Evolutionary conservation across 1,140 invertebrate genomes (phyloP).

Genomic region (Listronotus bonariensis): DNA sequence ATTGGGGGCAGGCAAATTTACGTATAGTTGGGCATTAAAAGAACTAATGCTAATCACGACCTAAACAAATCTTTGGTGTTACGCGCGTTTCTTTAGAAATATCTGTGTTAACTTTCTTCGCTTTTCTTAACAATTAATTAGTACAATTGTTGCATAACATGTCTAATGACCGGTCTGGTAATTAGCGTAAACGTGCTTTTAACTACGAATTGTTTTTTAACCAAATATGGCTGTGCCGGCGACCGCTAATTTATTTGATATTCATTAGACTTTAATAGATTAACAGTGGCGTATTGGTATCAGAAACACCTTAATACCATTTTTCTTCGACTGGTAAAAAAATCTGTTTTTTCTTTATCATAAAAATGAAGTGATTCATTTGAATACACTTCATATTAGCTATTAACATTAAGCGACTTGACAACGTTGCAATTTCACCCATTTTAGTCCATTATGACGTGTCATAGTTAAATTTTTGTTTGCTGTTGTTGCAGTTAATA

Average conservation of each 20-base stretch:
- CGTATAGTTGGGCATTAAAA: too few species aligned
- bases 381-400: too few species aligned
- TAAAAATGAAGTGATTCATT: too few species aligned
- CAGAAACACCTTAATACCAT: too few species aligned
- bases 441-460: too few species aligned
- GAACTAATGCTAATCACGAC: not conserved
- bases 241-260: slow-evolving; percentile 40
- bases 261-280: slow-evolving; percentile 35
- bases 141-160: slow-evolving; percentile 35
- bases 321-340: too few species aligned
- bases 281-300: slow-evolving; percentile 7
- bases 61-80: not conserved
- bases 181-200: slow-evolving; percentile 40
- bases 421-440: too few species aligned
- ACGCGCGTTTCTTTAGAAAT: slow-evolving; percentile 11
- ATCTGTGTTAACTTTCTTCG: slow-evolving; percentile 35
- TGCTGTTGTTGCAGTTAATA: too few species aligned
- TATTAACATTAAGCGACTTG: too few species aligned
- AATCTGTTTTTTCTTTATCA: too few species aligned
- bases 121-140: slow-evolving; percentile 37
- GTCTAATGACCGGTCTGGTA: slow-evolving; percentile 30
- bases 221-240: slow-evolving; percentile 33
- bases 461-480: too few species aligned
- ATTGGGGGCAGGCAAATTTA: too few species aligned
- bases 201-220: slow-evolving; percentile 38